Evolutionary conservation across 2,888 invertebrate species (phyloP).

Genomic region (Pterostichus niger): DNA sequence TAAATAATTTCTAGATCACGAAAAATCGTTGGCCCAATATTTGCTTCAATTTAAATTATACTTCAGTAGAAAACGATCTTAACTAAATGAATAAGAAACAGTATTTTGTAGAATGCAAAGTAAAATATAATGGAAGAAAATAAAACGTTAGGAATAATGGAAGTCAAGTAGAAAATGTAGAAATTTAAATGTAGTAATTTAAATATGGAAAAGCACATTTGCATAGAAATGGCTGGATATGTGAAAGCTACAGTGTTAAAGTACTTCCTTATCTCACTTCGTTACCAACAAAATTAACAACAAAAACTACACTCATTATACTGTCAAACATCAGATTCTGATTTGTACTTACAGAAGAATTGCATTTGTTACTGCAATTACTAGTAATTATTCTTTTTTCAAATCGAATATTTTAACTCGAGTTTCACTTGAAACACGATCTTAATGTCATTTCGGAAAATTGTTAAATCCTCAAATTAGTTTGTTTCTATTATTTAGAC

Average conservation of each 20-base stretch:
- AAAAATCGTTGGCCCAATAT: background rate
- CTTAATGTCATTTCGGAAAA: too few species aligned
- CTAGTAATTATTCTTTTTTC: background rate
- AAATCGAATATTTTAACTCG: too few species aligned
- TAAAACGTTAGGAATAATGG: slow-evolving; percentile 34
- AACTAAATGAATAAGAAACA: background rate
- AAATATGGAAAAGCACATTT: slow-evolving; percentile 55
- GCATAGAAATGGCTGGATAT: slow-evolving; percentile 56
- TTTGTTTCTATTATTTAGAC: too few species aligned
- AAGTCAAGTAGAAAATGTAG: slow-evolving; percentile 28
- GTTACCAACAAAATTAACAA: slow-evolving; percentile 18
- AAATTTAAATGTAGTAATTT: slow-evolving; percentile 60
- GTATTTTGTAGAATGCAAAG: background rate
- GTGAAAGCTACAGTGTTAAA: slow-evolving; percentile 48
- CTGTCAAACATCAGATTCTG: slow-evolving; percentile 4
- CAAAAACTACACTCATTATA: slow-evolving; percentile 27
- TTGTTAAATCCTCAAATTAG: too few species aligned
- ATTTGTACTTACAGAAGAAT: background rate
- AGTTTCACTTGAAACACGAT: too few species aligned
- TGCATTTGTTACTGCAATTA: slow-evolving; percentile 11
- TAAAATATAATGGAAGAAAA: slow-evolving; percentile 29
- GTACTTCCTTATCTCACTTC: slow-evolving; percentile 32
- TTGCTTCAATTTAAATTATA: slow-evolving; percentile 6
- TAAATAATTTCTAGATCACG: background rate
- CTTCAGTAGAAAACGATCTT: background rate